phyloP scores from a whole-genome alignment of 2,888 invertebrate species.

The Amblyjoppa proteus region DNA sequence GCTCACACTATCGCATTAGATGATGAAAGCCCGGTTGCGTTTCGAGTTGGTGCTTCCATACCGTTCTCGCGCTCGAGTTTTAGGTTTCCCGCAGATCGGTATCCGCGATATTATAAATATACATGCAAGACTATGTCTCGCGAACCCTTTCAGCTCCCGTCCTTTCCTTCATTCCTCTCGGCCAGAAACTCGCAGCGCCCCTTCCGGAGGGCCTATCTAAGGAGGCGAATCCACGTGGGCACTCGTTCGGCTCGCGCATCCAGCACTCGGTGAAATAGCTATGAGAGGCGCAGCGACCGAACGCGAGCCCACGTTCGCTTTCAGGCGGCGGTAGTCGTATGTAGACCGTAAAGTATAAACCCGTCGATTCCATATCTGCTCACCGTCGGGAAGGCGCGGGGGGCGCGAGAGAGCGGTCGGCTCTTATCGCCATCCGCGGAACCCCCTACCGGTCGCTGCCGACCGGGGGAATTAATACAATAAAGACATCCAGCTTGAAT shows the following conservation, averaged over 20 bases:
- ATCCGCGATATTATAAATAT: slow-evolving; percentile 81
- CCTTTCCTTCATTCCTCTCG: slow-evolving; percentile 20
- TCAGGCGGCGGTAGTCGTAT: neutral
- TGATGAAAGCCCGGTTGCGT: slow-evolving; percentile 28
- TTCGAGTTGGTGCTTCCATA: slow-evolving; percentile 63
- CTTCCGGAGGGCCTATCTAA: too few species aligned
- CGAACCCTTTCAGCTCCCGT: neutral
- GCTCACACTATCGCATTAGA: neutral
- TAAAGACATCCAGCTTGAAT: slow-evolving; percentile 84
- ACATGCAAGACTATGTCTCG: slow-evolving; percentile 74
- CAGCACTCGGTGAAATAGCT: neutral
- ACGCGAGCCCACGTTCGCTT: slow-evolving; percentile 57
- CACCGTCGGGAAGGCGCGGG: slow-evolving; percentile 44
- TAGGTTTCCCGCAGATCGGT: slow-evolving; percentile 76
- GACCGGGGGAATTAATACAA: slow-evolving; percentile 80
- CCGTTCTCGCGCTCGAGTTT: slow-evolving; percentile 70
- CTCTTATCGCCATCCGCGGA: slow-evolving; percentile 71
- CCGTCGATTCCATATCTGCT: slow-evolving; percentile 75
- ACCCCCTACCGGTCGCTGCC: slow-evolving; percentile 46
- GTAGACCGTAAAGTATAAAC: slow-evolving; percentile 54
- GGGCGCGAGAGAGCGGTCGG: slow-evolving; percentile 50
- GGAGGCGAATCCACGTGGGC: slow-evolving; percentile 36
- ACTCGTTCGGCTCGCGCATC: slow-evolving; percentile 20
- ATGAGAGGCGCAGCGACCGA: slow-evolving; percentile 33
- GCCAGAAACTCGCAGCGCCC: neutral